Base-by-base conservation (phyloP, 1,140 invertebrate species). In the Bombus breviceps region DNA sequence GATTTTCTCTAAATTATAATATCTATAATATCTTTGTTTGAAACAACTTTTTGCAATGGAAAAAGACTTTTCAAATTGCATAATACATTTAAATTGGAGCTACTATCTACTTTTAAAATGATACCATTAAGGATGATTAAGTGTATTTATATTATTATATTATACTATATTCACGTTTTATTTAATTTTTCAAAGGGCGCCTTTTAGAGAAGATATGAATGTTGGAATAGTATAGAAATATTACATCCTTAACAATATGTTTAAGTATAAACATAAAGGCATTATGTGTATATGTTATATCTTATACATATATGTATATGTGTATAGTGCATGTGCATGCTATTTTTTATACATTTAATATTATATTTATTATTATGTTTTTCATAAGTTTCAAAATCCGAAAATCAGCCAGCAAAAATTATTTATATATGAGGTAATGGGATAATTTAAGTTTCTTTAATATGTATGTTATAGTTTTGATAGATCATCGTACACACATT, bases 221-320 rank as follows among this genome's bases (percentile, higher is more conserved):
- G 18, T 53, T 53, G 5, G 5, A 53, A 32, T 9, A 32, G 10
- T 41, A n/a, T 71, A 41, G 2, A 28, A 41, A 72, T 53, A 18
- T 34, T 74, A 32, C 22, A 53, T 53, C 41, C 72, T 73, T 53
- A 75, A 75, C 5, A 75, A 57, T 57, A 74, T 53, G 37, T 75
- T 37, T 32, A 53, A 53, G 5, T 53, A 53, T 57, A 34, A 47
- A 75, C 12, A 53, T 22, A 37, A 53, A 39, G 1, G 6, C 37
- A 37, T 69, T 69, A 37, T 28, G 0, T 28, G 10, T 39, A 13
- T 39, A 69, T 69, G 37, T 3, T 68, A 68, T 71, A 71, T 28
- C 3, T 39, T 28, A 66, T 66, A 32, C 9, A 71, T 69, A 69
- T 22, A 37, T 71, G 4, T 39, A 71, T 71, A 71, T 71, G 5